Base-by-base conservation (phyloP, 2,888 invertebrate species). In the Tanypteryx hageni region DNA sequence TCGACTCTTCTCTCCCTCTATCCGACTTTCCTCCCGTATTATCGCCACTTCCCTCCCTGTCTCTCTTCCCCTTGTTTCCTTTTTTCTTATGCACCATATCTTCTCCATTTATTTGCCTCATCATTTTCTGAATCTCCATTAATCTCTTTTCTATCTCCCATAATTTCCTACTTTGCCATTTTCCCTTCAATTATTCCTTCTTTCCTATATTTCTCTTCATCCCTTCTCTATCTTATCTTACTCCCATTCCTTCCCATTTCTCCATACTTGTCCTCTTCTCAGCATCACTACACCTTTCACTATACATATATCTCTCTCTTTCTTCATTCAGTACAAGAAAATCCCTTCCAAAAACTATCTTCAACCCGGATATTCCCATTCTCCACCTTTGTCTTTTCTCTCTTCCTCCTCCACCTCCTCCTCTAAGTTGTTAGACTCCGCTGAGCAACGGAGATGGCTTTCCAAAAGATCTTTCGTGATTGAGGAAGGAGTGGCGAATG, bases 361-460 rank as follows among this genome's bases (percentile, higher is more conserved):
- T 14, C 27, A 13, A 13, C 18, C 61, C 64, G 89, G 64, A 89
- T 56, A 64, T 64, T 89, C 44, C 31, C 31, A 18, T 56, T 44
- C 56, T 9, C 57, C 13, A 31, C 10, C 16, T 44, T 13, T 9
- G n/a, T 13, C 18, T 44, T 59, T 61, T 59, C 58, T 27, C 31
- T 27, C 86, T 8, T 16, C 58, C 5, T 3, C 11, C 85, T 11
- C 58, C 5, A 0, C 11, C 85, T 11, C 76, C 76, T 4, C 76
- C n/a, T 44, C 14, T 3, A 83, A 83, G 83, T 44, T 89, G 27
- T 89, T 89, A 31, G 89, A 31, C 64, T 89, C 59, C 64, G 64
- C 31, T 64, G 89, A 89, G 68, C 89, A 27, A n/a, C 64, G 27
- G 10, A 18, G 18, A 68, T 44, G 61, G 31, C 89, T 22, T 89